Conservation (phyloP, 2,113 vertebrate species). For the Tachycineta bicolor region DNA sequence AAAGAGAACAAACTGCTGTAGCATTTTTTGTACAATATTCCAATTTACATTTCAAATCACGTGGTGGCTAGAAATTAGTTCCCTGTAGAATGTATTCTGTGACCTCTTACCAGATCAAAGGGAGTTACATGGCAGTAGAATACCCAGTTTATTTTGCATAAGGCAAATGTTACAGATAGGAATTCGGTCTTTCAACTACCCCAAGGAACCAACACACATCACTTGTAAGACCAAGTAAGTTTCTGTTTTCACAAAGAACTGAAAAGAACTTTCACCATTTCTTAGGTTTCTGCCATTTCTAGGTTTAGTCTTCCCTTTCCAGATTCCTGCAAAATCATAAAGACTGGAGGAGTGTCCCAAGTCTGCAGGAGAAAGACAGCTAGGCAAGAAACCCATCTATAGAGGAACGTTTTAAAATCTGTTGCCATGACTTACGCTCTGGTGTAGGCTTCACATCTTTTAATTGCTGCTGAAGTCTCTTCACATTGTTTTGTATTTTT, state of each 20-base stretch:
- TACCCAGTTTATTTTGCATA: background rate
- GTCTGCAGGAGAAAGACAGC: background rate
- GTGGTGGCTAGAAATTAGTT: background rate
- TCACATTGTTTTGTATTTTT: slow-evolving; percentile 84
- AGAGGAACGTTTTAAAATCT: background rate
- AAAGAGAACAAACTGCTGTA: background rate
- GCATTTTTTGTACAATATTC: background rate
- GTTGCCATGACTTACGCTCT: slow-evolving; percentile 75
- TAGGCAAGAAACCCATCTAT: background rate
- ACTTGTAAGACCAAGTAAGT: background rate
- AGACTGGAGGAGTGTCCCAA: background rate
- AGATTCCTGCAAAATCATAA: background rate
- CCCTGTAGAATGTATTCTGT: background rate
- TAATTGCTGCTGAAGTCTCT: slow-evolving; percentile 83
- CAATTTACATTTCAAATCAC: background rate
- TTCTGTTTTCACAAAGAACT: background rate
- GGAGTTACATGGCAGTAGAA: background rate
- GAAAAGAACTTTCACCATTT: background rate
- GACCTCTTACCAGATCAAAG: background rate
- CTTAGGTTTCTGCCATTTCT: background rate
- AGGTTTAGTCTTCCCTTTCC: background rate
- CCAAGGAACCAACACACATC: background rate
- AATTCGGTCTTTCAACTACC: background rate
- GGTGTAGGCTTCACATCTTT: slow-evolving; percentile 84
- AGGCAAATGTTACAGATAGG: background rate